Percentiles rank a stretch among this genome's conserved stretches.
phyloP scores from a whole-genome alignment of 2,797 vertebrate genomes.

The Enteromius viviparus region DNA sequence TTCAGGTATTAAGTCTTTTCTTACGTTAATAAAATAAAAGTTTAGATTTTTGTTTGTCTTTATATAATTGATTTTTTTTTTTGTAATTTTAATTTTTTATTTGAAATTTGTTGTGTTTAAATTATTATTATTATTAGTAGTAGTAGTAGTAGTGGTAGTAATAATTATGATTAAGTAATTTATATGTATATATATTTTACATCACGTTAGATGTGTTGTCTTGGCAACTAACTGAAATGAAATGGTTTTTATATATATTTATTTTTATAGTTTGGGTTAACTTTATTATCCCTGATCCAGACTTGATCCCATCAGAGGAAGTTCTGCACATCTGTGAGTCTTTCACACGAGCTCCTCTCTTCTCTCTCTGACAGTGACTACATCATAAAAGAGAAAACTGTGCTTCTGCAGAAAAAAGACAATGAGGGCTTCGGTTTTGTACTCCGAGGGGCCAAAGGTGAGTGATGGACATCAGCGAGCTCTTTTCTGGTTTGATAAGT shows the following conservation, averaged over 20 bases:
- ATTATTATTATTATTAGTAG: neutral
- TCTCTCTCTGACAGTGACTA: constrained; percentile 82
- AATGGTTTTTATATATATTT: neutral
- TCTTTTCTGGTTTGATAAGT: constrained; percentile 22
- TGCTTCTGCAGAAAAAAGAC: constrained; percentile 95
- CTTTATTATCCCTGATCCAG: neutral
- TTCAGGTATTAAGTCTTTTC: neutral
- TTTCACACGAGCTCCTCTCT: neutral
- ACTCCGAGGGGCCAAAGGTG: constrained; percentile 94
- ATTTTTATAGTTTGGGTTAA: neutral
- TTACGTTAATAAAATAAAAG: no score
- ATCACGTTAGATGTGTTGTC: neutral
- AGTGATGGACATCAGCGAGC: constrained; percentile 57
- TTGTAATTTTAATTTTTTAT: neutral
- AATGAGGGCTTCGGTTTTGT: constrained; percentile 96
- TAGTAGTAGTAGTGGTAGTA: neutral
- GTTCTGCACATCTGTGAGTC: neutral
- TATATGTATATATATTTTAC: neutral
- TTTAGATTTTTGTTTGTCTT: no score
- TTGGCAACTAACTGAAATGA: neutral
- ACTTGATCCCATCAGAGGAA: neutral
- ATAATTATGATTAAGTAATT: neutral
- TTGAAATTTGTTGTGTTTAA: neutral
- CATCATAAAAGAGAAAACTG: constrained; percentile 97
- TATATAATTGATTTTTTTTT: no score